Base-by-base conservation (phyloP, 2,797 vertebrate species). In the Pangasius krempfi region DNA sequence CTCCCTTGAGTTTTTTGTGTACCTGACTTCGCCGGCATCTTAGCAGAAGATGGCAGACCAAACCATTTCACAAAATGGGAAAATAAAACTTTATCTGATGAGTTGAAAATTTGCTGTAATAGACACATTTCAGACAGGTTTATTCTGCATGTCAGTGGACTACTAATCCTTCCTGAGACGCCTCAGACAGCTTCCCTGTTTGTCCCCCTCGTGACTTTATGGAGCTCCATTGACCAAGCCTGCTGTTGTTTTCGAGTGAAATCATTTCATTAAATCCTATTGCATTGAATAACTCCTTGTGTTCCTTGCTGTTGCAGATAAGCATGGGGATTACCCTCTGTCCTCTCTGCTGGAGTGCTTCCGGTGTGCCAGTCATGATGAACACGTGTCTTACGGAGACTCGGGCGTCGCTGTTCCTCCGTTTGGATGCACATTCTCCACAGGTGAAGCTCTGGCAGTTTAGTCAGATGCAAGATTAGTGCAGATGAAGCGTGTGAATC, bases 361-460 rank as follows among this genome's bases (percentile, higher is more conserved):
- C 93, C 95, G 94, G 89, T 99, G 99, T 90, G 86, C 86, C 87
- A 94, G 68, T 33, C 94, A 94, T 0, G 98, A 99, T 91, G 97
- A 98, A 2, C 97, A 98, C 89, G 92, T 96, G 70, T 99, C 97
- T 0, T 97, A 96, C 0, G 98, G 98, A 84, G 96, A 96, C 91
- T 90, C 93, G 2, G 98, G 96, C 0, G 91, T 93, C 85, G 93
- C 97, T 0, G 98, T 99, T 40, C 98, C 98, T 40, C 98, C 99
- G 0, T 99, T 99, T 87, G 98, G 98, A 76, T 96, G 98, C 89
- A 89, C 96, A 4, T 99, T 99, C 93, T 97, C 96, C 88, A 93
- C 97, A 84, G 98, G 99, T 99, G 96, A 94, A 22, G 37, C 33
- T 27, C 5, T 5, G 14, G 10, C 50, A 4, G 3, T 25, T 22